A percentile compares a stretch with the other conserved stretches of the same genome.
Conservation (phyloP, 2,113 vertebrate species). For the Cyanoderma ruficeps region DNA sequence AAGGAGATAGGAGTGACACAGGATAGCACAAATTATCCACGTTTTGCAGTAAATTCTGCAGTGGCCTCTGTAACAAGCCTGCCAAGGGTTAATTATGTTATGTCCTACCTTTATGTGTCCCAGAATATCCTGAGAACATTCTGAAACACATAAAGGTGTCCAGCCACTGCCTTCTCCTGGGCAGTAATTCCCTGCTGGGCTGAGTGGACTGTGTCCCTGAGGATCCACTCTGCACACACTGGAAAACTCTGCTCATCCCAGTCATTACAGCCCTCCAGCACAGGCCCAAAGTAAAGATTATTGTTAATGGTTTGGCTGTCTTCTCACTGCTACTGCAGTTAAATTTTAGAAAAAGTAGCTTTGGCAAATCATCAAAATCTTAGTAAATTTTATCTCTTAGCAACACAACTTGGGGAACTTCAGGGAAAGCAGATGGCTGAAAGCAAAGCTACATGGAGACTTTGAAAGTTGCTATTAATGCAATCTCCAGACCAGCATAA, state of each 20-base stretch:
- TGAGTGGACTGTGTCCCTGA: not conserved
- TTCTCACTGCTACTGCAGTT: not conserved
- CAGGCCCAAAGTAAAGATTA: not conserved
- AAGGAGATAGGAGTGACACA: not conserved
- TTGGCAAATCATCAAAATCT: not conserved
- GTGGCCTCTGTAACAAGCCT: not conserved
- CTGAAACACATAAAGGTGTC: not conserved
- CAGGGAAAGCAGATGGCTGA: not conserved
- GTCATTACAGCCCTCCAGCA: not conserved
- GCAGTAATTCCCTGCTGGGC: not conserved
- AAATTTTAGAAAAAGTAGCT: not conserved
- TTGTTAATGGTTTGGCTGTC: not conserved
- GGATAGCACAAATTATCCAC: not conserved
- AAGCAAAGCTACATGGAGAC: not conserved
- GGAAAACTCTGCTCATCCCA: not conserved
- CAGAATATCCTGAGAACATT: not conserved
- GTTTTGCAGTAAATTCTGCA: not conserved
- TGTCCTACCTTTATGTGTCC: not conserved
- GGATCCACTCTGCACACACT: not conserved
- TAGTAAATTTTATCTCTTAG: not conserved
- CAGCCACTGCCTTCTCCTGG: not conserved
- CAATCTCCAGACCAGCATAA: not conserved
- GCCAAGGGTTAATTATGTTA: not conserved
- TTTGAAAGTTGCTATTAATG: not conserved
- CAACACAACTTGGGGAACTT: not conserved